Conservation (phyloP, 2,113 vertebrate genomes). For the Glareola pratincola region DNA sequence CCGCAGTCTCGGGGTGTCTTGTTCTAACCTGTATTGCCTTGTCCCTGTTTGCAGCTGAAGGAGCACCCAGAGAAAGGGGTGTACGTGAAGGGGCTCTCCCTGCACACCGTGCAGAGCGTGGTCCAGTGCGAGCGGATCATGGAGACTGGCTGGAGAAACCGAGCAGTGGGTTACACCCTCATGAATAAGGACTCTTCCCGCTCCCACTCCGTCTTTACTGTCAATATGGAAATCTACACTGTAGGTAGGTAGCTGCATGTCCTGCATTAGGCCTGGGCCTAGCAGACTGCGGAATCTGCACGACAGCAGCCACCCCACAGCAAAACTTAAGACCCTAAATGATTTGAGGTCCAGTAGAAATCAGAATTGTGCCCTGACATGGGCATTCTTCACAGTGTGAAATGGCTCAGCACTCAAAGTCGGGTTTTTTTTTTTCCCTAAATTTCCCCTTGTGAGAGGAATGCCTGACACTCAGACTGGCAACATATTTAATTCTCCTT, state of each 20-base stretch:
- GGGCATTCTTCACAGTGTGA: background rate
- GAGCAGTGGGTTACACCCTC: conserved; percentile 84
- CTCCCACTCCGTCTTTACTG: conserved; percentile 89
- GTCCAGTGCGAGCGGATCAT: conserved; percentile 83
- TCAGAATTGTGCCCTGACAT: background rate
- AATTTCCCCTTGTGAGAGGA: background rate
- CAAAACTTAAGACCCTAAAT: background rate
- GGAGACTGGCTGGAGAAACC: conserved; percentile 85
- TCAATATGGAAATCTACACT: conserved; percentile 85
- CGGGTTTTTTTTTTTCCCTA: background rate
- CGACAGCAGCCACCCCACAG: rapidly evolving
- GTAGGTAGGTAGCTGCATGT: conserved; percentile 61
- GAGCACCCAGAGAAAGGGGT: conserved; percentile 86
- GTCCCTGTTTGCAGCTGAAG: conserved; percentile 79
- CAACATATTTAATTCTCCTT: background rate
- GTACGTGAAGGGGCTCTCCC: conserved; percentile 83
- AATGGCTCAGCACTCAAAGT: background rate
- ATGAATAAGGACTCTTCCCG: conserved; percentile 90
- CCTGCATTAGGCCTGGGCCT: background rate
- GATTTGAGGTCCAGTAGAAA: background rate
- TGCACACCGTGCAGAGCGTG: conserved; percentile 82
- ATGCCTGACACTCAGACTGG: background rate
- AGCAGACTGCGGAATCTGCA: background rate
- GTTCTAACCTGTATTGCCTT: background rate
- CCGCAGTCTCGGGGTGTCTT: rapidly evolving